phyloP scores from a whole-genome alignment of 2,113 vertebrate genomes.

The Tyto alba region DNA sequence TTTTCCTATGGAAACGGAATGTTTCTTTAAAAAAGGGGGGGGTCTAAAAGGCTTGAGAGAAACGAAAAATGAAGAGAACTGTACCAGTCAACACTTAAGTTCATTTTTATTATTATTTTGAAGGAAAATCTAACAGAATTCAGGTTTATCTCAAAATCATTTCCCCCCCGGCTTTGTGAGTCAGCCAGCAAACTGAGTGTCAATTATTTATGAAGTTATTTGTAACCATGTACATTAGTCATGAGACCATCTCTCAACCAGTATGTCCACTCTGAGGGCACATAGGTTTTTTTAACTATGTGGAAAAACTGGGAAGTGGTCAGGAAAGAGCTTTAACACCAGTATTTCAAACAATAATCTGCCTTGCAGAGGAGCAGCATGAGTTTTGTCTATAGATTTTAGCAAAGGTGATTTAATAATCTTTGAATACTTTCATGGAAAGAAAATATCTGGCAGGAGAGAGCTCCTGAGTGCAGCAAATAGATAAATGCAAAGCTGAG shows the following conservation, averaged over 20 bases:
- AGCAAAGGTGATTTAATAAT: background rate
- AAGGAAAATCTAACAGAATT: background rate
- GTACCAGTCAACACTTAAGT: background rate
- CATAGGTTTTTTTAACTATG: rapidly evolving
- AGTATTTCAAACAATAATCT: background rate
- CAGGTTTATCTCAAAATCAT: background rate
- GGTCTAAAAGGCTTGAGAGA: background rate
- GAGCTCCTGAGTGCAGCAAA: background rate
- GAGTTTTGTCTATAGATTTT: background rate
- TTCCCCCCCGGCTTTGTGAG: background rate
- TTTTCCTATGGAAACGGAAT: rapidly evolving
- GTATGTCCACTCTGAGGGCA: background rate
- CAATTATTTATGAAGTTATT: background rate
- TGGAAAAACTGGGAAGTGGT: background rate
- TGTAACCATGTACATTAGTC: rapidly evolving
- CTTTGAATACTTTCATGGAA: background rate
- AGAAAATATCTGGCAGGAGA: background rate
- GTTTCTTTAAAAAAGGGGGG: background rate
- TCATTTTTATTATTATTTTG: background rate
- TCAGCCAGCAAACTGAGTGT: background rate
- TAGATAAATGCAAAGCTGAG: background rate
- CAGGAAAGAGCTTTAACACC: background rate
- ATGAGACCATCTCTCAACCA: background rate
- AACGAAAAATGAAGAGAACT: background rate
- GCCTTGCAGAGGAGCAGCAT: background rate